phyloP scores from a whole-genome alignment of 2,888 invertebrate species.

The Cheilosia vulpina region DNA sequence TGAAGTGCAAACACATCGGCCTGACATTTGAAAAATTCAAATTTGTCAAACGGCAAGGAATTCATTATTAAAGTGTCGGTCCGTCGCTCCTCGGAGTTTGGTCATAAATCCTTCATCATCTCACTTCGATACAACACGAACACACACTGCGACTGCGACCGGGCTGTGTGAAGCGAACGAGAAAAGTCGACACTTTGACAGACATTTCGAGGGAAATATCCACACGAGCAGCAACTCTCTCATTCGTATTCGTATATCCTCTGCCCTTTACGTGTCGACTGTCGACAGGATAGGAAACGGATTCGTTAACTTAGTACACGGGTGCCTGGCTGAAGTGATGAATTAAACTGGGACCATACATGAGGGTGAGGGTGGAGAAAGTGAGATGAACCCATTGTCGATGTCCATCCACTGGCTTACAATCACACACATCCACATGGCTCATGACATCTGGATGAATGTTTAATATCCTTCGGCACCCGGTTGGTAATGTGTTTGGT shows the following conservation, averaged over 20 bases:
- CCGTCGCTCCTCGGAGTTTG: slow-evolving; percentile 38
- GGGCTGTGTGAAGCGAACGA: slow-evolving; percentile 8
- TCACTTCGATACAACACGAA: slow-evolving; percentile 53
- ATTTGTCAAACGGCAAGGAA: slow-evolving; percentile 68
- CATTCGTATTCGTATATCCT: slow-evolving; percentile 18
- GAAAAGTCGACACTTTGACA: slow-evolving; percentile 67
- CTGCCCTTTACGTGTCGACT: slow-evolving; percentile 41
- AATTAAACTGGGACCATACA: slow-evolving; percentile 56
- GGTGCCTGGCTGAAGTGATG: slow-evolving; percentile 58
- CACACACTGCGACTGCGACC: not conserved
- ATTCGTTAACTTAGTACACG: slow-evolving; percentile 62
- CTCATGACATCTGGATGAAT: slow-evolving; percentile 76
- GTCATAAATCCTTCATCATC: slow-evolving; percentile 69
- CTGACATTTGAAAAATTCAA: slow-evolving; percentile 72
- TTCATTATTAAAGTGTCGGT: slow-evolving; percentile 70
- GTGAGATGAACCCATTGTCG: slow-evolving; percentile 56
- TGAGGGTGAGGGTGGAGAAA: not conserved
- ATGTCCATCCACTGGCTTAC: slow-evolving; percentile 40
- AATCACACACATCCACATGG: slow-evolving; percentile 5
- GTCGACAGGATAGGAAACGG: slow-evolving; percentile 55
- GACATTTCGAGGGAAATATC: slow-evolving; percentile 48
- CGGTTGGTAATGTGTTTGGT: slow-evolving; percentile 72
- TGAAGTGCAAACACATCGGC: slow-evolving; percentile 47
- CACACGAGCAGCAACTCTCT: slow-evolving; percentile 10
- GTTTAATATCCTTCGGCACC: slow-evolving; percentile 77